Evolutionary conservation across 2,113 vertebrate species (phyloP).

Genomic region (Pao palembangensis): DNA sequence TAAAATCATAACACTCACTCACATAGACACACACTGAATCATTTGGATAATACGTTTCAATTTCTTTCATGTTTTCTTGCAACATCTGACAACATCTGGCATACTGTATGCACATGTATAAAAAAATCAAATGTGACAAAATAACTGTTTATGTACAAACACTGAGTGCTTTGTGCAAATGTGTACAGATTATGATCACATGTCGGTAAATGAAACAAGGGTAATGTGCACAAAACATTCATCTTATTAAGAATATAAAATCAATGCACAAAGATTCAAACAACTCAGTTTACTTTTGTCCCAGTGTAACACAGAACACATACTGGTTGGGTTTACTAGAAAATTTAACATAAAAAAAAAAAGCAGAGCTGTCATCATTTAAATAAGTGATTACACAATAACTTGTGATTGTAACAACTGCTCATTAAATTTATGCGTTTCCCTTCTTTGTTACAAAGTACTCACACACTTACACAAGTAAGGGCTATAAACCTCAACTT

Average conservation of each 20-base stretch:
- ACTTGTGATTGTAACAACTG: not conserved
- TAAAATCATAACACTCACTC: constrained; percentile 43
- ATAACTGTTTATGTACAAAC: constrained; percentile 78
- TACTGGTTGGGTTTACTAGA: constrained; percentile 33
- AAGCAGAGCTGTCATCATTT: constrained; percentile 30
- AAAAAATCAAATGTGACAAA: constrained; percentile 64
- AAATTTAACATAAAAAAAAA: constrained; percentile 31
- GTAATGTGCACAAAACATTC: constrained; percentile 72
- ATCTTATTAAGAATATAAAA: constrained; percentile 57
- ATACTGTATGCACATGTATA: constrained; percentile 67
- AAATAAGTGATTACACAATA: constrained; percentile 28
- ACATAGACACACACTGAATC: constrained; percentile 55
- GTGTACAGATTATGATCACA: constrained; percentile 77
- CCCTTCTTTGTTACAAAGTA: constrained; percentile 11
- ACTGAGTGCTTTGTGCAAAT: constrained; percentile 78
- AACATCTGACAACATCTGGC: constrained; percentile 63
- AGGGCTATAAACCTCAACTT: not conserved
- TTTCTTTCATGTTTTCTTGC: constrained; percentile 65
- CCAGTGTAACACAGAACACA: constrained; percentile 52
- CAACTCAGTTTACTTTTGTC: constrained; percentile 48
- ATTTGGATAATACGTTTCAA: constrained; percentile 51
- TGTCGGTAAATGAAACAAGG: constrained; percentile 73
- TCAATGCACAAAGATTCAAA: constrained; percentile 49
- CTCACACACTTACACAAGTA: constrained; percentile 17
- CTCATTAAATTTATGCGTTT: not conserved